Base-by-base conservation (phyloP, 64 coral and sea anemone species). In the Astreopora myriophthalma region DNA sequence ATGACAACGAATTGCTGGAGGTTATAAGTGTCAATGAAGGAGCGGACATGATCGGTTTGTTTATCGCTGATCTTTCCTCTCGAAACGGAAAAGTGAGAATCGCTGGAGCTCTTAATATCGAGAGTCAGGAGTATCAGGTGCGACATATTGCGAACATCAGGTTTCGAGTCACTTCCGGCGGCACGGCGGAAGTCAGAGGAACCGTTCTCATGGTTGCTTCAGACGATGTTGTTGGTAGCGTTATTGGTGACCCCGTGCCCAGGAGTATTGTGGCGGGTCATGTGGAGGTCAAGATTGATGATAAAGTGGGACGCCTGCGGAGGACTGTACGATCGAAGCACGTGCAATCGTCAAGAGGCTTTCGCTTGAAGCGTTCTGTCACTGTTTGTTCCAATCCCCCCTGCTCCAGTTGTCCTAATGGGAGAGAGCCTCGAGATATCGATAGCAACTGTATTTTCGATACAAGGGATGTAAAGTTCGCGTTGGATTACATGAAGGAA, bases 371-470 rank as follows among this genome's bases (percentile, higher is more conserved):
- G 24, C 89, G 84, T 26, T 71, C 71, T 61, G 14, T 75, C 36
- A 71, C 22, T 55, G 31, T 29, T 57, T 91, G 89, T 22, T 48
- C 44, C 65, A 85, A 7, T 14, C 89, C 78, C 8, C 89, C 89
- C 0, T 91, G 89, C 12, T 40, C 22, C 23, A 79, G 58, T 25
- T 92, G 89, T 63, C 68, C 67, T 8, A 29, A 35, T 1, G 79
- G 49, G 73, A 74, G 79, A 17, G 67, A 85, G 14, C 79, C 64
- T 22, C 79, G 89, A 3, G 89, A 92, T 51, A 42, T 79, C 37
- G 89, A 92, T 13, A 79, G 89, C 1, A 92, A 92, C 52, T 85
- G 89, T 34, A 24, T 92, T 39, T 92, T 92, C 28, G 89, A 92
- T 24, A 44, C 85, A 28, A 74, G 89, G 74, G 89, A 92, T 38